Base-by-base conservation (phyloP, 1,140 invertebrate genomes). In the Brachionus koreanus region DNA sequence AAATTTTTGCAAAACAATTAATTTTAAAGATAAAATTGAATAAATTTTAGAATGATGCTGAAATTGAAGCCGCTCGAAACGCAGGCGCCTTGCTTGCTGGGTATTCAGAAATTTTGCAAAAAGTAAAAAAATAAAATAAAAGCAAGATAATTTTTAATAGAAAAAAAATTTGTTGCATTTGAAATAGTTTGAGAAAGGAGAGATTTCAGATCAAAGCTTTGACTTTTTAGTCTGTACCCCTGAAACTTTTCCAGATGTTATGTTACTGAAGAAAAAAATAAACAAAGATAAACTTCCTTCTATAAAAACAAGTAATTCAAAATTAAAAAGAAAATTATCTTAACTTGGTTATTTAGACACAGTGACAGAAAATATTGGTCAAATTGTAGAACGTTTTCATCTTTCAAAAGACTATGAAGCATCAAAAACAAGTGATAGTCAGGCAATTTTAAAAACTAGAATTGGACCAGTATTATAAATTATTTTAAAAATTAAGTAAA, bases 361-460 rank as follows among this genome's bases (percentile, higher is more conserved):
- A n/a, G 76, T 79, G 9, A 79, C 76, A 10, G 76, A 79, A 43
- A 79, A 79, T 19, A 61, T 79, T n/a, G 61, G n/a, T n/a, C 33
- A 79, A 29, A 42, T 43, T 5, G 76, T 79, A 7, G 10, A 33
- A 10, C 23, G 57, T 9, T 43, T 79, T 19, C 76, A 65, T 25
- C 57, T 79, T 13, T 79, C 76, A 13, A 82, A 82, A 82, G 79
- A 82, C 16, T 82, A 82, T 69, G 57, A 82, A 82, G 3, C 57
- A 19, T 4, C 79, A 1, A 82, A 82, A 67, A 49, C 42, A 23
- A 65, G 49, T 9, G 79, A 82, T 49, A 33, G 37, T n/a, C 79
- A 46, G 33, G 79, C 57, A 19, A 23, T 82, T 65, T 23, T 82
- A 6, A 65, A 82, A 13, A 16, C 49, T n/a, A 65, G 19, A 82